These are phyloP conservation scores for Pseudochirops cupreus DNA, from an alignment of 2,797 vertebrate species.

Conservation along the genomic window DNA sequence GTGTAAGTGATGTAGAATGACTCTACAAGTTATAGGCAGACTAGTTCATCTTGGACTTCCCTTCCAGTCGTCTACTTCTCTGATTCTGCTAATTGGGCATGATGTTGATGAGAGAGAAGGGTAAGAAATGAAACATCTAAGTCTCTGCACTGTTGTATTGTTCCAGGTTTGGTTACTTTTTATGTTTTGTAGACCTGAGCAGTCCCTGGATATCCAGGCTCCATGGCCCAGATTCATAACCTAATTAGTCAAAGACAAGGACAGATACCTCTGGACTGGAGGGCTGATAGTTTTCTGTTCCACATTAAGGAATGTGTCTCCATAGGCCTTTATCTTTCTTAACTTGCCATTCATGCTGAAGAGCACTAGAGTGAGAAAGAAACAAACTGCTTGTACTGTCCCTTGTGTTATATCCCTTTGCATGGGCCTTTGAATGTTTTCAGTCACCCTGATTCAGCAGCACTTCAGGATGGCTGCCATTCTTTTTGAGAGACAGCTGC, in stretches of 20 bases:
- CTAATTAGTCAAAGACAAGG: slow-evolving; percentile 76
- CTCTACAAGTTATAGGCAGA: slow-evolving; percentile 25
- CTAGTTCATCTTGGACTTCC: slow-evolving; percentile 29
- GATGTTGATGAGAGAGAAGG: background rate
- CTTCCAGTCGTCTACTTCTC: slow-evolving; percentile 11
- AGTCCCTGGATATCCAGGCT: slow-evolving; percentile 60
- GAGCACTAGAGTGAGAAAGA: slow-evolving; percentile 56
- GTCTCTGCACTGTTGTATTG: slow-evolving; percentile 27
- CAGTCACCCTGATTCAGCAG: slow-evolving; percentile 66
- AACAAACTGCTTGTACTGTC: slow-evolving; percentile 52
- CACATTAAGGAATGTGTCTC: slow-evolving; percentile 49
- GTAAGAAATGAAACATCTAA: slow-evolving; percentile 38
- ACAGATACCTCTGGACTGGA: slow-evolving; percentile 62
- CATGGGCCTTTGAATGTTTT: slow-evolving; percentile 15
- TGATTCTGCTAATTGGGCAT: slow-evolving; percentile 37
- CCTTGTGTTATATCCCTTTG: slow-evolving; percentile 19
- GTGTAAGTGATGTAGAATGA: slow-evolving; percentile 10
- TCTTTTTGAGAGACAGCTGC: slow-evolving; percentile 80
- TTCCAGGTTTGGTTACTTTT: slow-evolving; percentile 16
- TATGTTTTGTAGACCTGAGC: slow-evolving; percentile 22
- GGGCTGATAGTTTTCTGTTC: slow-evolving; percentile 60
- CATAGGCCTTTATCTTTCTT: slow-evolving; percentile 70
- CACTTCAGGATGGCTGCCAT: slow-evolving; percentile 69
- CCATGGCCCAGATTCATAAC: slow-evolving; percentile 61
- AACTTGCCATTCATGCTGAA: slow-evolving; percentile 61